Evolutionary conservation across 2,113 vertebrate species (phyloP), one percentile per base, ranked within the genome.

Genomic region (Hystrix brachyura): DNA sequence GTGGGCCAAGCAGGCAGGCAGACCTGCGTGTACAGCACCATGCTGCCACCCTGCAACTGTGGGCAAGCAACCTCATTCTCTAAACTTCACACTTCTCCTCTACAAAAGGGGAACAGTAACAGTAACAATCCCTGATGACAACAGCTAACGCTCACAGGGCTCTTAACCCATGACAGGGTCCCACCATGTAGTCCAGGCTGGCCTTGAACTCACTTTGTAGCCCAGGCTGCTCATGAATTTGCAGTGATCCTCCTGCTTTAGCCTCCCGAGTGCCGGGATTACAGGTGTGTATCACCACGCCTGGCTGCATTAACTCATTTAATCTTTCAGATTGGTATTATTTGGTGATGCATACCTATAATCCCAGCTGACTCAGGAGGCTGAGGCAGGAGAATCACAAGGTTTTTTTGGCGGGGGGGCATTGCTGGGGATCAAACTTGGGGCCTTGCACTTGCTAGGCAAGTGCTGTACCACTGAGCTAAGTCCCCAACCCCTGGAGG

Each of bases 11-110:
- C 72, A 91, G 65, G 80, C 27, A 27, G 59, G 55, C 82, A 72
- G 89, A 81, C 48, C 71, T 62, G 82, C 69, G 85, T 83, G 79
- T 94, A 94, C 78, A 95, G 53, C 51, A 32, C 32, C 81, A 29
- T 48, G 23, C 53, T 55, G 82, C 82, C 21, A 96, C 51, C 89
- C 81, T 85, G 34, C 43, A 32, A 83, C 65, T 96, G 71, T 23
- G 76, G 91, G 65, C 87, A 78, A 96, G 55, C 88, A 87, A 95
- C 84, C 80, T 96, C 57, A 72, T 92, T 97, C 95, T 94, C 78
- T 46, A 94, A 85, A 87, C 93, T 29, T 51, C 74, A 51, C 46
- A 51, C 7, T 48, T 89, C 87, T 90, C 67, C 78, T 87, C 81
- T 87, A n/a, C 72, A 14, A 78, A 84, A 82, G 76, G 53, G 27